phyloP scores from a whole-genome alignment of 2,888 invertebrate species.

The Bedellia somnulentella region DNA sequence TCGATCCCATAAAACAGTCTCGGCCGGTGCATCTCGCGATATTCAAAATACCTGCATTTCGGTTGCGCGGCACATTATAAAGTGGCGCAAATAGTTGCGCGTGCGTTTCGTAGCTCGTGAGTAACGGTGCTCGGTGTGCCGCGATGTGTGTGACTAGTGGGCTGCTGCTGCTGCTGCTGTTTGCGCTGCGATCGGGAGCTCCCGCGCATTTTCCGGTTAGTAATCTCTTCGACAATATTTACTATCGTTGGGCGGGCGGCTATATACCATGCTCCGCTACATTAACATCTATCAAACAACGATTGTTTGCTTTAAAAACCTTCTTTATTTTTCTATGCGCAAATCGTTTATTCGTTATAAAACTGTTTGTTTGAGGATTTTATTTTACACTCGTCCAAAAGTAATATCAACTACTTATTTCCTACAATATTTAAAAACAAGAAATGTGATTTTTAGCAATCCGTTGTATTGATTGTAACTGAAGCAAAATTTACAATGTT shows the following conservation, averaged over 20 bases:
- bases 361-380: no score
- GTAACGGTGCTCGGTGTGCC: conserved; percentile 37
- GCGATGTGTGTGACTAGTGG: no score
- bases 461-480: no score
- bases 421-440: no score
- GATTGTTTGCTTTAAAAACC: no score
- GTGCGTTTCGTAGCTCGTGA: conserved; percentile 12
- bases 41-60: conserved; percentile 55
- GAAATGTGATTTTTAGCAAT: no score
- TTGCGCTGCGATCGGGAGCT: conserved; percentile 19
- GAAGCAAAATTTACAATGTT: no score
- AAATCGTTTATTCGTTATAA: no score
- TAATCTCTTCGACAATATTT: conserved; percentile 16
- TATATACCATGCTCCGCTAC: conserved; percentile 12
- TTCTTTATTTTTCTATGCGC: no score
- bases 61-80: conserved; percentile 31
- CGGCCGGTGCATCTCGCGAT: conserved; percentile 36
- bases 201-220: conserved; percentile 57
- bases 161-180: conserved; percentile 10
- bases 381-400: no score
- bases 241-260: conserved; percentile 26
- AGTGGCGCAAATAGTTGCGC: conserved; percentile 19
- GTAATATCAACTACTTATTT: no score
- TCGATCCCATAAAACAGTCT: conserved; percentile 17
- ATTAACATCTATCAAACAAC: conserved; percentile 3